Base-by-base conservation (phyloP, 2,888 invertebrate species). In the Griposia aprilina region DNA sequence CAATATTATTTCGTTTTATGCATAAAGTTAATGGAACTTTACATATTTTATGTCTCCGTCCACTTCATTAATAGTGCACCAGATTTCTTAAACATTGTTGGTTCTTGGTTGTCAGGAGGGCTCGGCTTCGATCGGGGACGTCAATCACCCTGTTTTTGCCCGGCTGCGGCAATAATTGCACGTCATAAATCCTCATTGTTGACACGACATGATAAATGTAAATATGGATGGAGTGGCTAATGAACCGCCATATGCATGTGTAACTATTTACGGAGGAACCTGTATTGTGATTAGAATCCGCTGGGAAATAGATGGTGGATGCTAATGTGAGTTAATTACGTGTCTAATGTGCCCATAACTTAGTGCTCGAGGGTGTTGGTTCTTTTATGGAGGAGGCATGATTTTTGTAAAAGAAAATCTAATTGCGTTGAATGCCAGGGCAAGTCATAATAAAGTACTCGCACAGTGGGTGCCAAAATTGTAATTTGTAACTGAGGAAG, bases 151-250 rank as follows among this genome's bases (percentile, higher is more conserved):
- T 81, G 91, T 93, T 94, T 94, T 93, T 93, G 92, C 90, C 83
- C 84, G 76, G 86, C 87, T 87, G 87, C 80, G 83, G 87, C 90
- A 88, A 91, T 94, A 94, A 94, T 94, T 94, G 93, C 93, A 94
- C 93, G 87, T 95, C 94, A 94, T 95, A 94, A 94, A 95, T 95
- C 91, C 91, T 92, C 90, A 91, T 93, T 92, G 93, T 92, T 93
- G 94, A 94, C 93, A 90, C 89, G 91, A 90, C 91, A 92, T 93
- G 93, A 94, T 93, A 90, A 93, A 95, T 94, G 93, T 92, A 92
- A 91, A 94, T 91, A 92, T 88, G 80, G 83, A 84, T 84, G 82
- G 87, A 85, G 88, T 88, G 85, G 87, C 90, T 91, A 93, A 93
- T 93, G 88, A 89, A 84, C 84, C 72, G n/a, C 26, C 63, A 20